Evolutionary conservation across 1,140 invertebrate genomes (phyloP), one percentile per base, ranked within the genome.

Genomic region (Meloidogyne floridensis): DNA sequence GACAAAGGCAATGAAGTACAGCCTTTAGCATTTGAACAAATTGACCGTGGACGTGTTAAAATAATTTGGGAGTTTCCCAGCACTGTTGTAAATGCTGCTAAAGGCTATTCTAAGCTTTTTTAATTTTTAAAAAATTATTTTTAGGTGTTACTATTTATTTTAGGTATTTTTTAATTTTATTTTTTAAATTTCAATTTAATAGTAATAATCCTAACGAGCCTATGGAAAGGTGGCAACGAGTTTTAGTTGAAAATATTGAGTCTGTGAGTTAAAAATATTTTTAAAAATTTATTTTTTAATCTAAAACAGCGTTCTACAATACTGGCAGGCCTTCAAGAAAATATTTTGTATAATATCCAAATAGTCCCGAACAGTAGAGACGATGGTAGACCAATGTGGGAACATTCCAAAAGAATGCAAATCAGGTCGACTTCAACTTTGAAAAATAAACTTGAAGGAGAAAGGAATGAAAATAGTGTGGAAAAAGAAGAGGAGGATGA

Each of bases 61-160:
- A 83, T 87, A 11, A 56, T 75, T 15, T 87, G 87, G 87, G 83
- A 81, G 69, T 88, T 85, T 74, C 87, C 85, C 0, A 72, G 77
- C n/a, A 80, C 69, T 47, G 81, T 87, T 47, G 69, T 80, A 77
- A 42, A 51, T 13, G 53, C 20, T 56, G 56, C 75, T 15, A 77
- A 71, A 18, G 56, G 77, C 72, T 74, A 47, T 74, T 18, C 15
- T 73, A 20, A 15, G n/a, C 1, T 53, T 5, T 18, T 74, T 18
- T 32, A n/a, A 74, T 74, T 54, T 6, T 5, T 47, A 18, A 3
- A n/a, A 15, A 43, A 79, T 32, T 3, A 15, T 42, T 53, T 79
- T 65, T n/a, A 79, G 77, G 77, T 18, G 18, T 70, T 47, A 72
- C 51, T n/a, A 79, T 79, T 42, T 79, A 53, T 72, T 79, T 71